phyloP scores from a whole-genome alignment of 2,113 vertebrate species.

The Otis tarda region DNA sequence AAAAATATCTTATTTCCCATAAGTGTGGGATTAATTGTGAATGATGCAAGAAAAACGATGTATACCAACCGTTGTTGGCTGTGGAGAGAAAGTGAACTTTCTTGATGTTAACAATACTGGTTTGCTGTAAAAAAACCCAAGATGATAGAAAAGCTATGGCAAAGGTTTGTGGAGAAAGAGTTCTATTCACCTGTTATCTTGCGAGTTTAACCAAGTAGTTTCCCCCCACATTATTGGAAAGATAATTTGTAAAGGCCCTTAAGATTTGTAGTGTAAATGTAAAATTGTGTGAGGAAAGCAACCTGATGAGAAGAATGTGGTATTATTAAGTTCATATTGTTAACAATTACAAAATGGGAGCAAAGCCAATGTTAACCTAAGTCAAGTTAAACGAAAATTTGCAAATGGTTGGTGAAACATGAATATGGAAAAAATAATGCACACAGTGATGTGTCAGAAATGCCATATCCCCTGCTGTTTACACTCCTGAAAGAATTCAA shows the following conservation, averaged over 20 bases:
- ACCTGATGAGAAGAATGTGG: not conserved
- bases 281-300: conserved; percentile 40
- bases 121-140: not conserved
- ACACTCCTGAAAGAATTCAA: conserved; percentile 22
- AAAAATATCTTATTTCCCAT: not conserved
- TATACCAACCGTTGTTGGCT: not conserved
- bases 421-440: conserved; percentile 11
- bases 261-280: not conserved
- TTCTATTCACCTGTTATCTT: not conserved
- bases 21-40: not conserved
- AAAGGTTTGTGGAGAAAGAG: not conserved
- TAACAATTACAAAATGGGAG: conserved; percentile 8
- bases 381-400: conserved; percentile 48
- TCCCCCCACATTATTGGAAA: not conserved
- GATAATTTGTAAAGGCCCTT: conserved; percentile 39
- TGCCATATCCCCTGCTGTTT: not conserved
- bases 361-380: conserved; percentile 44
- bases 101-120: not conserved
- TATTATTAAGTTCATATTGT: conserved; percentile 11
- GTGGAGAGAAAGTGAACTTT: not conserved
- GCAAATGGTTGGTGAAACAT: conserved; percentile 25
- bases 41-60: not conserved
- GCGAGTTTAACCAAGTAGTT: conserved; percentile 11
- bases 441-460: not conserved
- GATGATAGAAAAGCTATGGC: not conserved